These are phyloP conservation scores for Sinocyclocheilus anshuiensis DNA, from an alignment of 2,113 vertebrate species.

Conservation along the genomic window DNA sequence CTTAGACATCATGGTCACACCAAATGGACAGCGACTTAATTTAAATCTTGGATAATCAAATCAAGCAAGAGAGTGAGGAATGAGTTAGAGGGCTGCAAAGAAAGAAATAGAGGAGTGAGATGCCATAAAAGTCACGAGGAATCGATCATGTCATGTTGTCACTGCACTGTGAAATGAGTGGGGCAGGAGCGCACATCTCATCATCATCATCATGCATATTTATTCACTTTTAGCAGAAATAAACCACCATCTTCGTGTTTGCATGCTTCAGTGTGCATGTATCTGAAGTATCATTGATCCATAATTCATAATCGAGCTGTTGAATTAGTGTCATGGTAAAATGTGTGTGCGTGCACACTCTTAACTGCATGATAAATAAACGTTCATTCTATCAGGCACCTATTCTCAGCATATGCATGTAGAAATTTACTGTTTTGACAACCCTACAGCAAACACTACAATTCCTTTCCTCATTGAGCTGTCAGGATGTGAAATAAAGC, in stretches of 20 bases:
- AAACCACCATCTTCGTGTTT: neutral
- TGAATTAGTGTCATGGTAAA: neutral
- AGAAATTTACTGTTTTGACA: neutral
- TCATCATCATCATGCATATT: slow-evolving; percentile 13
- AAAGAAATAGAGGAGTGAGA: neutral
- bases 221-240: neutral
- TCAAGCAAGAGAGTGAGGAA: neutral
- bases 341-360: neutral
- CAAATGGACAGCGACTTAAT: slow-evolving; percentile 24
- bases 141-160: slow-evolving; percentile 22
- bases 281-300: slow-evolving; percentile 2
- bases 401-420: neutral
- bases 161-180: slow-evolving; percentile 24
- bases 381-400: neutral
- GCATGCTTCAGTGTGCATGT: neutral
- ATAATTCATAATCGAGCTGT: neutral
- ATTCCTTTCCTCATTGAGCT: neutral
- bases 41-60: slow-evolving; percentile 23
- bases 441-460: neutral
- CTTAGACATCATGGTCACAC: slow-evolving; percentile 10
- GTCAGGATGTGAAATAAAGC: slow-evolving; percentile 12
- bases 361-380: neutral
- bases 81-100: neutral
- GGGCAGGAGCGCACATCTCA: neutral
- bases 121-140: neutral